phyloP scores from a whole-genome alignment of 1,140 invertebrate species.

The Pseudomyrmex concolor region DNA sequence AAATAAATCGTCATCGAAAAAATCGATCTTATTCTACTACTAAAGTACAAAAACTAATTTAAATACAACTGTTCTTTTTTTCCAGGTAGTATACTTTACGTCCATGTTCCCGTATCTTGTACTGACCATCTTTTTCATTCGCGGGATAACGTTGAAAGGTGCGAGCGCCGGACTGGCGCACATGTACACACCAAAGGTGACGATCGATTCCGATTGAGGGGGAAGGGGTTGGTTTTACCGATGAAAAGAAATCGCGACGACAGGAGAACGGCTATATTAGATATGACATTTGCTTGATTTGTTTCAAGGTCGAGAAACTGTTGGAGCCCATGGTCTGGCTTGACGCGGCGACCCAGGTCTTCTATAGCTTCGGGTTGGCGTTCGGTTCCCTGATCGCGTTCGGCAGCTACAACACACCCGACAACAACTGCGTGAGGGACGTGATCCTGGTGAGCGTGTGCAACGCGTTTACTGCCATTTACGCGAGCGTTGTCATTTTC shows the following conservation, averaged over 20 bases:
- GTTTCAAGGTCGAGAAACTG: conserved; percentile 90
- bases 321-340: conserved; percentile 94
- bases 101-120: conserved; percentile 98
- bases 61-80: conserved; percentile 65
- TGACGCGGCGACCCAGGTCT: conserved; percentile 97
- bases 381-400: conserved; percentile 97
- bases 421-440: conserved; percentile 96
- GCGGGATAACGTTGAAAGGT: conserved; percentile 95
- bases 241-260: not conserved
- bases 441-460: conserved; percentile 95
- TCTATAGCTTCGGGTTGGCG: conserved; percentile 96
- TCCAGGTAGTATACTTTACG: conserved; percentile 97
- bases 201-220: not conserved
- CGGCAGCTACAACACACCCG: conserved; percentile 95
- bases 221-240: not conserved
- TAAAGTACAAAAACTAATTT: no score
- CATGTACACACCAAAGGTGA: conserved; percentile 96
- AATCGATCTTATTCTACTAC: no score
- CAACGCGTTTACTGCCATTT: conserved; percentile 96
- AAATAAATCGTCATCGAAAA: not conserved
- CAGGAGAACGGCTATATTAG: conserved; percentile 61
- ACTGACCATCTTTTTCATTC: conserved; percentile 96
- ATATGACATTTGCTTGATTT: conserved; percentile 20
- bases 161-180: conserved; percentile 94
- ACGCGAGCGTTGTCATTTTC: conserved; percentile 96